Base-by-base conservation (phyloP, 2,797 vertebrate species). In the Cynopterus sphinx region DNA sequence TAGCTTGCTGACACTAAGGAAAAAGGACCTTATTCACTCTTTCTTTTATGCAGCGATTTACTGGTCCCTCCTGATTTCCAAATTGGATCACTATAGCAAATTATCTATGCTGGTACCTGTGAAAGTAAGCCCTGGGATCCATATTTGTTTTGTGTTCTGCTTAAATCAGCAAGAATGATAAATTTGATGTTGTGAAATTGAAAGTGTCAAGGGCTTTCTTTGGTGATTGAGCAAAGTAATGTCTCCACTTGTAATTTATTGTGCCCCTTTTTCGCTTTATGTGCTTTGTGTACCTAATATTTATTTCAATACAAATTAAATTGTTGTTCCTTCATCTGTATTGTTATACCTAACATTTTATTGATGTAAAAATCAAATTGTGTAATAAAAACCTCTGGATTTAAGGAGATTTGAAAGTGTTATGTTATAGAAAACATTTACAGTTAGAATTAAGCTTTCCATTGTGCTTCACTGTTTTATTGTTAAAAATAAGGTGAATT, bases 131-230 rank as follows among this genome's bases (percentile, higher is more conserved):
- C 94, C 97, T 97, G 98, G 98, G 97, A 98, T 99, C 98, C 98
- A 98, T 98, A 98, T 98, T 98, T 98, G 98, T 98, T 98, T 97
- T 98, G 97, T 98, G 97, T 98, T 98, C 97, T 99, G 98, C 98
- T 99, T 99, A 98, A 99, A 99, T 99, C 99, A 99, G 98, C 98
- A 99, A 98, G 98, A 98, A 98, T 99, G 98, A 98, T 98, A 98
- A 98, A 99, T 99, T 96, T 97, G 97, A 98, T 98, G 98, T 97
- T 96, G 97, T 97, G 92, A 98, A 99, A 99, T 98, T 99, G 98
- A 97, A 99, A 98, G 94, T 98, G 98, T 95, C 98, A 97, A 98
- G 98, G 98, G 98, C 96, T 98, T 98, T 98, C 98, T 96, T 97
- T 96, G 94, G 97, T 97, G 98, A 98, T 96, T 55, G 97, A 98